phyloP scores from a whole-genome alignment of 2,888 invertebrate genomes.

The Cyaniris semiargus region DNA sequence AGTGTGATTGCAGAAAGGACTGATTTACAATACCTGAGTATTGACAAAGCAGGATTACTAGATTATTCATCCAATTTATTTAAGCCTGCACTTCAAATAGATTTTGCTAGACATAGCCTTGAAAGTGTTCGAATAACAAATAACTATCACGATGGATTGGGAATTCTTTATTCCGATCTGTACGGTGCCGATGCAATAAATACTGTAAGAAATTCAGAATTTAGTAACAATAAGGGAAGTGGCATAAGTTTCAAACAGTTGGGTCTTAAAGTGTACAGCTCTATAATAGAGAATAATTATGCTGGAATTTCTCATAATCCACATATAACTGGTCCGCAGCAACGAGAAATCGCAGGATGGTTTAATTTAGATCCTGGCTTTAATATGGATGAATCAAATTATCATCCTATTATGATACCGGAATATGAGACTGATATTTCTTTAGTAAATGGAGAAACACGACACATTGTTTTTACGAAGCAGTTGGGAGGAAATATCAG shows the following conservation, averaged over 20 bases:
- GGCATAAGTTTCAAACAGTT: constrained; percentile 95
- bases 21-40: constrained; percentile 91
- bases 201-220: constrained; percentile 90
- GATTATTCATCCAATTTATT: constrained; percentile 94
- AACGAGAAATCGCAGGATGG: constrained; percentile 96
- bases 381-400: constrained; percentile 84
- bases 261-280: constrained; percentile 89
- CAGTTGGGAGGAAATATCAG: constrained; percentile 78
- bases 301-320: constrained; percentile 97
- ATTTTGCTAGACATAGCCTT: constrained; percentile 90
- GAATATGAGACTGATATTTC: constrained; percentile 81
- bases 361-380: constrained; percentile 86
- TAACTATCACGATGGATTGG: constrained; percentile 96
- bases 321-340: constrained; percentile 89
- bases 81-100: constrained; percentile 93
- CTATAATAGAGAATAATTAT: constrained; percentile 87
- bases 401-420: constrained; percentile 87
- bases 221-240: constrained; percentile 90
- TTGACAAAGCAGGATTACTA: constrained; percentile 95
- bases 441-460: constrained; percentile 87
- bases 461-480: constrained; percentile 88
- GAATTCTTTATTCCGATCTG: constrained; percentile 96
- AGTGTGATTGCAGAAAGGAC: constrained; percentile 93
- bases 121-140: constrained; percentile 90
- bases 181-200: constrained; percentile 92